Evolutionary conservation across 1,140 invertebrate species (phyloP).

Genomic region (Cyclina sinensis): DNA sequence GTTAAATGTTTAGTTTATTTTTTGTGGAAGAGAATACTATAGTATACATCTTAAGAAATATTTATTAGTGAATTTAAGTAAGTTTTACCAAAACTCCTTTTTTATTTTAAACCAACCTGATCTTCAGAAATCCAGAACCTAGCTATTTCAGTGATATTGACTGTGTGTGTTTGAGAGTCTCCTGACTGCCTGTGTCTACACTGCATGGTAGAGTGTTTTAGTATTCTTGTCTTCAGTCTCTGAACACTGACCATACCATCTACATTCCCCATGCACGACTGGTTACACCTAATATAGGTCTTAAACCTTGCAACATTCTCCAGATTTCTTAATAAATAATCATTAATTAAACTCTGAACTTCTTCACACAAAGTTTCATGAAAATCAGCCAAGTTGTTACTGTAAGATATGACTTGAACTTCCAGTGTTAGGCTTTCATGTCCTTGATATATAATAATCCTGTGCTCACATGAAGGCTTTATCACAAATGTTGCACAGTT

Average conservation of each 20-base stretch:
- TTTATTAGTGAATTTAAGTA: too few species aligned
- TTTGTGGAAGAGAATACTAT: too few species aligned
- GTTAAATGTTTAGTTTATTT: too few species aligned
- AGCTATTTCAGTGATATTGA: background rate
- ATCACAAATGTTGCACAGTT: conserved; percentile 15
- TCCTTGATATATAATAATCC: background rate
- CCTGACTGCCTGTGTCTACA: conserved; percentile 15
- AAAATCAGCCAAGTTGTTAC: background rate
- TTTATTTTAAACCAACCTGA: background rate
- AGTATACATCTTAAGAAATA: too few species aligned
- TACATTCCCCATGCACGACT: background rate
- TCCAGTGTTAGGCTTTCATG: conserved; percentile 7
- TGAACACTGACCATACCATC: background rate
- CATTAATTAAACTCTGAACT: background rate
- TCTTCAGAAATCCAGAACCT: conserved; percentile 3
- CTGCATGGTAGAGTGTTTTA: background rate
- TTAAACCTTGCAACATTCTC: conserved; percentile 11
- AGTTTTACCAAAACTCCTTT: too few species aligned
- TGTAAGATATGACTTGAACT: conserved; percentile 27
- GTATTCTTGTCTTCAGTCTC: background rate
- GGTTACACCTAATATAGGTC: conserved; percentile 23
- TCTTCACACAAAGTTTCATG: background rate
- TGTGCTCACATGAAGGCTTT: background rate
- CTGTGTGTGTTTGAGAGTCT: background rate
- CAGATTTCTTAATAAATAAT: conserved; percentile 20